Conservation (phyloP, 2,113 vertebrate species). For the Spilogale gracilis region DNA sequence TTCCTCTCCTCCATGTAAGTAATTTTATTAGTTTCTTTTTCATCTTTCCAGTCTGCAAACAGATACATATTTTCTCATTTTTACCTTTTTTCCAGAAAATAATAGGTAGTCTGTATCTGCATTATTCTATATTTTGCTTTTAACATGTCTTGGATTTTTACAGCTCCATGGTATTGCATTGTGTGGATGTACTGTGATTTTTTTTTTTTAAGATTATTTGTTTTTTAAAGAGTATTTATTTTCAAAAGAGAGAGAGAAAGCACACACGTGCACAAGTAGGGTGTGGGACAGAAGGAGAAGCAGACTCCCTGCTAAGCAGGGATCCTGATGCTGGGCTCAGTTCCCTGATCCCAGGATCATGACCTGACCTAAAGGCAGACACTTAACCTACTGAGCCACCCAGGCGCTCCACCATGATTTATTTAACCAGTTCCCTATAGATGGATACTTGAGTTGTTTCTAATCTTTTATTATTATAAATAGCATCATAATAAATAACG, state of each 20-base stretch:
- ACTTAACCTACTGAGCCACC: not conserved
- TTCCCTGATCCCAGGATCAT: not conserved
- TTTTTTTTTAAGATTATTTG: not conserved
- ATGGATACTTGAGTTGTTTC: not conserved
- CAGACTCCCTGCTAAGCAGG: not conserved
- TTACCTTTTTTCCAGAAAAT: not conserved
- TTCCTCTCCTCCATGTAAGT: not conserved
- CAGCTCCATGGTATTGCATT: not conserved
- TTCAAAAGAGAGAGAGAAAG: not conserved
- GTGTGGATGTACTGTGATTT: not conserved
- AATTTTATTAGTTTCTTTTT: slow-evolving; percentile 3
- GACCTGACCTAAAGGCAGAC: not conserved
- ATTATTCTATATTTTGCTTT: not conserved
- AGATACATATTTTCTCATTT: slow-evolving; percentile 11
- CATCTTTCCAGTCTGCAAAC: not conserved
- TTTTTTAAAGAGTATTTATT: not conserved
- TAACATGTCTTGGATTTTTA: not conserved
- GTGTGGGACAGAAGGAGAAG: not conserved
- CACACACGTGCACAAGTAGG: not conserved
- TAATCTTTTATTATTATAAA: slow-evolving; percentile 40
- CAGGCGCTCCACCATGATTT: not conserved
- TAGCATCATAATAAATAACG: slow-evolving; percentile 18
- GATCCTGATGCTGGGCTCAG: not conserved
- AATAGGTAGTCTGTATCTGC: not conserved
- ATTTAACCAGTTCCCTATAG: not conserved